Evolutionary conservation across 2,797 vertebrate genomes (phyloP).

Genomic region (Merluccius polli): DNA sequence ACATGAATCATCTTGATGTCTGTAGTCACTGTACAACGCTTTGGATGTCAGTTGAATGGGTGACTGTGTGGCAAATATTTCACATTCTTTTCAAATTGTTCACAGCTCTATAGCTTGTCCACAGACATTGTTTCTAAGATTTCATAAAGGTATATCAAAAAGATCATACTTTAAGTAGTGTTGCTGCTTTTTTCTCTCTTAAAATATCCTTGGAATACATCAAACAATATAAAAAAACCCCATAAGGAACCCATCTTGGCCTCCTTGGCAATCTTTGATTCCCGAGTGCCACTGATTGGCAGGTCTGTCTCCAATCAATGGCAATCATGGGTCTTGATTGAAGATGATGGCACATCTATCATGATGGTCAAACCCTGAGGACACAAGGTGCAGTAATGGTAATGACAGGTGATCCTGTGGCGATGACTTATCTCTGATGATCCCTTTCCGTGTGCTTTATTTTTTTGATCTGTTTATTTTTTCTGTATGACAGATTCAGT

Average conservation of each 20-base stretch:
- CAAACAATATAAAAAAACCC: background rate
- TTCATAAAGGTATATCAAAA: background rate
- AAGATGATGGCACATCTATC: constrained; percentile 46
- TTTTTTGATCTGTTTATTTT: background rate
- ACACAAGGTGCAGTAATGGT: constrained; percentile 38
- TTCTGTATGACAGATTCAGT: background rate
- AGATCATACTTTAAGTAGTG: background rate
- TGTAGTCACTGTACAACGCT: too few species aligned
- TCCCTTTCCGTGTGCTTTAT: background rate
- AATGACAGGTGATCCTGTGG: constrained; percentile 30
- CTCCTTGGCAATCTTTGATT: constrained; percentile 40
- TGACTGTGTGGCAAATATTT: too few species aligned
- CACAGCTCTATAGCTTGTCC: background rate
- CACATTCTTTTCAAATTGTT: background rate
- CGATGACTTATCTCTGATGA: constrained; percentile 4
- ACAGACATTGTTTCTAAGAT: background rate
- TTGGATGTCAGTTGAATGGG: too few species aligned
- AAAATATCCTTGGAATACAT: background rate
- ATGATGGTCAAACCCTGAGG: constrained; percentile 48
- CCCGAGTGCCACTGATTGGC: constrained; percentile 48
- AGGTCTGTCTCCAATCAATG: constrained; percentile 46
- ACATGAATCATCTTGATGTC: too few species aligned
- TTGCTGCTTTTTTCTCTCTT: background rate
- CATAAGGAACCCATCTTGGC: background rate
- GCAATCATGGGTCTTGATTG: constrained; percentile 57